Conservation (phyloP, 1,140 invertebrate genomes). For the Pomacea maculata region DNA sequence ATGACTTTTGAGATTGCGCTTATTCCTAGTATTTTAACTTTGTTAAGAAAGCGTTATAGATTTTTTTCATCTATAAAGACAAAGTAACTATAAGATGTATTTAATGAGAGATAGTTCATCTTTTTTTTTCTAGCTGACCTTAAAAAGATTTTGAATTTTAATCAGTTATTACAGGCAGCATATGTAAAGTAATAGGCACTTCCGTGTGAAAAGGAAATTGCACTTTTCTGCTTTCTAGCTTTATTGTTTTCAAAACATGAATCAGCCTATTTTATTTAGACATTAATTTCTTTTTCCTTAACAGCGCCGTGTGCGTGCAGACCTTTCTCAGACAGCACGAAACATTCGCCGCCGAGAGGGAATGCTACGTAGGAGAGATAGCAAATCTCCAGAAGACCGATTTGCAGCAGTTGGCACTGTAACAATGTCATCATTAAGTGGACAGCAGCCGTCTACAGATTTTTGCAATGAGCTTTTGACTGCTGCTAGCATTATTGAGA, state of each 20-base stretch:
- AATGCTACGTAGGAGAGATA: slow-evolving; percentile 17
- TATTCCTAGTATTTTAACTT: no score
- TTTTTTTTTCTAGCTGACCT: no score
- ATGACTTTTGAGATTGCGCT: no score
- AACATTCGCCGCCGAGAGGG: slow-evolving; percentile 32
- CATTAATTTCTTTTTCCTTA: background rate
- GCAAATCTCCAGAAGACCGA: slow-evolving; percentile 11
- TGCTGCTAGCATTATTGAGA: slow-evolving; percentile 37
- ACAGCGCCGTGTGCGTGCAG: slow-evolving; percentile 32
- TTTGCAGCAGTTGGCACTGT: slow-evolving; percentile 18
- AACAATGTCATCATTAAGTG: background rate
- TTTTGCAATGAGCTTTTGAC: slow-evolving; percentile 33
- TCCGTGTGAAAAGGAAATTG: background rate
- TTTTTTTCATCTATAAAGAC: no score
- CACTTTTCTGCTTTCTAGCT: background rate
- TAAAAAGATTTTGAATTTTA: background rate
- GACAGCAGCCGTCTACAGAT: slow-evolving; percentile 9
- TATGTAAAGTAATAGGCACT: background rate
- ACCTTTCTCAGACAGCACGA: slow-evolving; percentile 33
- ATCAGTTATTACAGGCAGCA: background rate
- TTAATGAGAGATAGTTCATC: no score
- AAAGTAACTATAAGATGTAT: no score
- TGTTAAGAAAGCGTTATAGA: no score
- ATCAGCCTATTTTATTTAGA: background rate
- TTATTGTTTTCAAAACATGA: no score